Base-by-base conservation (phyloP, 2,888 invertebrate species). In the Rotaria magnacalcarata region DNA sequence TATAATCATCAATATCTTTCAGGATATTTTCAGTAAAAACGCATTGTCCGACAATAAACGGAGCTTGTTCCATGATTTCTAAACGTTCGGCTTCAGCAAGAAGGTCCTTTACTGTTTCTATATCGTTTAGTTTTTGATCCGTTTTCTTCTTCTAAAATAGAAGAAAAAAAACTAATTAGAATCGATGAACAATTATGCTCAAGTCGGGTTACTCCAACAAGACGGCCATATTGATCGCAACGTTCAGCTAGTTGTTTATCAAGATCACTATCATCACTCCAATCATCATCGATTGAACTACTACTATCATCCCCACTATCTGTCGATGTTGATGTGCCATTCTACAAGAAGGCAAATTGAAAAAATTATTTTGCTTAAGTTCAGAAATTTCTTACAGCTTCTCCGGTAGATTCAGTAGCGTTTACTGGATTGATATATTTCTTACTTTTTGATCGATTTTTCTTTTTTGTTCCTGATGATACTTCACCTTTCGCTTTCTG, bases 191-290 rank as follows among this genome's bases (percentile, higher is more conserved):
- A 34, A 34, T 34, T 34, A 34, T 34, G 34, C 2, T 34, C 1
- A 34, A 34, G 50, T 8, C 14, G 5, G 14, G 0, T 50, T 75
- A 75, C 75, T 91, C 94, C 94, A 10, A 96, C 94, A 90, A 94
- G 93, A 88, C 94, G 94, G 92, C 97, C 97, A 91, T 98, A 95
- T 90, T 98, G 94, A 90, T 98, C 96, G 93, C 97, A 94, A 89
- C 98, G 94, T 90, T 99, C 97, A 91, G 92, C 96, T 91, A 96
- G 96, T 88, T 95, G 94, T 92, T 97, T 97, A 90, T 98, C 97
- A 89, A 95, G 93, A 92, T 99, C 97, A 90, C 96, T 54, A 92
- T 97, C 96, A 8, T 95, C 96, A 86, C 95, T 95, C 96, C 97
- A 97, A 90, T 94, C 95, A 89, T 94, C 95, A 89, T 95, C 96